These are phyloP conservation scores for Rhyacophila brunnea DNA, from an alignment of 1,140 invertebrate genomes.

Conservation along the genomic window DNA sequence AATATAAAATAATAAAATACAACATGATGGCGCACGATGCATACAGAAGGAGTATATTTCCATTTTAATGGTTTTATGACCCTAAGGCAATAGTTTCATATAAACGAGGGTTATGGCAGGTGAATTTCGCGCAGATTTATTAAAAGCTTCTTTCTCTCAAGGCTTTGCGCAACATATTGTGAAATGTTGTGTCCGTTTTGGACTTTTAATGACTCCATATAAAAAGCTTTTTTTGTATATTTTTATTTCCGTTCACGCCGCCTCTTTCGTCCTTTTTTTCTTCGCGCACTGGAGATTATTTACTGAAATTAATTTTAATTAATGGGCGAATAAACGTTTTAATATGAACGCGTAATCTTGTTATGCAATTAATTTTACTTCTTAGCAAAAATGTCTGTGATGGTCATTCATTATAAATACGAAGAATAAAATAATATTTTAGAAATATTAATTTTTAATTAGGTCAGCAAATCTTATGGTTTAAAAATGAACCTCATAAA, in stretches of 20 bases:
- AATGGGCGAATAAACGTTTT: background rate
- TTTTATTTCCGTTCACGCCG: constrained; percentile 11
- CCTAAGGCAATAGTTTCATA: constrained; percentile 7
- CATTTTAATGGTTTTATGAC: constrained; percentile 12
- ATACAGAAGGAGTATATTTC: background rate
- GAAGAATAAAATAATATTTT: no score
- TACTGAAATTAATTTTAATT: background rate
- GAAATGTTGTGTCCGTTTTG: constrained; percentile 19
- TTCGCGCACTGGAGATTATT: background rate
- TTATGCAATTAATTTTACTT: no score
- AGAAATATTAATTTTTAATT: no score
- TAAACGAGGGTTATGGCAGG: constrained; percentile 9
- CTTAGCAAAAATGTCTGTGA: no score
- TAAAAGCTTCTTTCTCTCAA: constrained; percentile 3
- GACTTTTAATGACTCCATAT: constrained; percentile 22
- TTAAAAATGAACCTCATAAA: no score
- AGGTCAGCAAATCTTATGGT: no score
- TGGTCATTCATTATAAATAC: no score
- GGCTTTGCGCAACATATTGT: constrained; percentile 21
- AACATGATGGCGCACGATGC: no score
- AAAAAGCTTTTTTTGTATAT: constrained; percentile 18
- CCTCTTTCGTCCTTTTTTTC: constrained; percentile 4
- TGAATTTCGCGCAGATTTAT: constrained; percentile 21
- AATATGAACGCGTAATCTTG: background rate
- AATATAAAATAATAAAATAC: no score